Conservation (phyloP, 1,140 invertebrate species). For the Calycopis cecrops region DNA sequence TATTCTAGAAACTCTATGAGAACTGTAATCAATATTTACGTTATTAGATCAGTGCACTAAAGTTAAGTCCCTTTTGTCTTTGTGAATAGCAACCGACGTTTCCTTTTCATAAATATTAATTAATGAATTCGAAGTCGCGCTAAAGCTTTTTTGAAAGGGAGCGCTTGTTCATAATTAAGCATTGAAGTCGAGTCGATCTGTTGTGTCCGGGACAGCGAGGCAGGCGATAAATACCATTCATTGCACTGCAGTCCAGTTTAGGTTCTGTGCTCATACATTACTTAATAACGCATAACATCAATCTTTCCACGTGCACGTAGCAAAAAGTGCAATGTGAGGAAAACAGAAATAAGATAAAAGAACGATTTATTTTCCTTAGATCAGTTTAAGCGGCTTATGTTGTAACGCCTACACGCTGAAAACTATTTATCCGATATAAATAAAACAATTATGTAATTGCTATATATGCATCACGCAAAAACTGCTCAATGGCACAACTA, state of each 20-base stretch:
- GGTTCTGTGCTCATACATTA: slow-evolving; percentile 14
- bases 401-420: too few relatives aligned
- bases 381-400: too few relatives aligned
- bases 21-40: too few relatives aligned
- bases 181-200: slow-evolving; percentile 39
- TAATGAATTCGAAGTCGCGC: slow-evolving; percentile 22
- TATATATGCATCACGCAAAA: too few relatives aligned
- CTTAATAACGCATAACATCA: slow-evolving; percentile 17
- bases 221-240: slow-evolving; percentile 37
- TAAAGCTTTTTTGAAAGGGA: slow-evolving; percentile 12
- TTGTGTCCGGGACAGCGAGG: slow-evolving; percentile 35
- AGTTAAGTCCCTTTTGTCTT: not conserved
- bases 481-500: too few relatives aligned
- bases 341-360: too few relatives aligned
- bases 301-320: not conserved
- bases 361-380: too few relatives aligned
- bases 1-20: too few relatives aligned
- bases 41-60: too few relatives aligned
- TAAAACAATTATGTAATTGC: too few relatives aligned
- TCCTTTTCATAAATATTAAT: slow-evolving; percentile 11
- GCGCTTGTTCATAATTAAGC: slow-evolving; percentile 47
- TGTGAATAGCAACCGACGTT: slow-evolving; percentile 1
- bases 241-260: slow-evolving; percentile 27
- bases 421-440: too few relatives aligned
- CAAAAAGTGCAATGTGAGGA: too few relatives aligned